Conservation (phyloP, 2,888 invertebrate genomes). For the Tridacna crocea region DNA sequence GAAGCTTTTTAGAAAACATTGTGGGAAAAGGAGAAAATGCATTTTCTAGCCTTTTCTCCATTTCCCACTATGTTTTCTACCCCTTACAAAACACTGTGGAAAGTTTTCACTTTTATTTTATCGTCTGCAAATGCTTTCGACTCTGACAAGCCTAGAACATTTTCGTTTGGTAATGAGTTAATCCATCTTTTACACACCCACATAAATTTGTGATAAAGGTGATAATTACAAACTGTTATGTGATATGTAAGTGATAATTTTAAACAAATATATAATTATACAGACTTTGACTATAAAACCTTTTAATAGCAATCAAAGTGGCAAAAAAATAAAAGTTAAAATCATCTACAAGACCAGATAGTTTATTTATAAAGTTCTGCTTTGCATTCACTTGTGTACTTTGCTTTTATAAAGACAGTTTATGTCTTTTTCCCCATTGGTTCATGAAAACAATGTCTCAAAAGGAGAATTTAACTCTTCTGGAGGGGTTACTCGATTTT, state of each 20-base stretch:
- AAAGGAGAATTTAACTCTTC: not conserved
- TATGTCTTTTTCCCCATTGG: not conserved
- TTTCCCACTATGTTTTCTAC: slow-evolving; percentile 4
- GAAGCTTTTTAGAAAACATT: not conserved
- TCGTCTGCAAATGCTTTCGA: not conserved
- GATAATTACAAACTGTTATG: not conserved
- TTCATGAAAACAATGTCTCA: not conserved
- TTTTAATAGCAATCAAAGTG: not conserved
- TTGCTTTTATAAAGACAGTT: not conserved
- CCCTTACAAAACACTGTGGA: no score
- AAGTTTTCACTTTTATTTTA: not conserved
- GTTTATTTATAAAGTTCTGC: not conserved
- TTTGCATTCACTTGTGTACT: not conserved
- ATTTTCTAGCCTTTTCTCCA: not conserved
- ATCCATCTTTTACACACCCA: no score
- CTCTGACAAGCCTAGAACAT: not conserved
- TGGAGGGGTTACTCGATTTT: not conserved
- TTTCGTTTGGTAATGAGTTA: not conserved
- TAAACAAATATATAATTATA: not conserved
- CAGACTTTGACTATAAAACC: not conserved
- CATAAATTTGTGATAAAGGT: not conserved
- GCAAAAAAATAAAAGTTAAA: not conserved
- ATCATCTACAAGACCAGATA: not conserved
- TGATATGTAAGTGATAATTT: not conserved
- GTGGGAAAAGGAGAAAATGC: not conserved